Conservation (phyloP, 2,797 vertebrate genomes). For the Nannoperca obscura region DNA sequence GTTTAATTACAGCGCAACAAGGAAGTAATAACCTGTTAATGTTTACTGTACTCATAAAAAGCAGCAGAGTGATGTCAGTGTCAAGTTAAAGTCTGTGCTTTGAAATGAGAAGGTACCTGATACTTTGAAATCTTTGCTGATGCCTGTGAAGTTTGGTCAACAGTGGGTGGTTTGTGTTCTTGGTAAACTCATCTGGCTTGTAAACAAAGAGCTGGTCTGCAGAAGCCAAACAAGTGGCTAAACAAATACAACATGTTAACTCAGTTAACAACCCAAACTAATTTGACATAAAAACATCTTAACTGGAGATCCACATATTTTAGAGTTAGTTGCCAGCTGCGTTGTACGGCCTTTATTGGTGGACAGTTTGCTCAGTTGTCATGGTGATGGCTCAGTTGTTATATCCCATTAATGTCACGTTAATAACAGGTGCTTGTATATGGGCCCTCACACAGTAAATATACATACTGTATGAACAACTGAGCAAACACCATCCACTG, state of each 20-base stretch:
- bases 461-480: no score
- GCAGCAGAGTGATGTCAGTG: neutral
- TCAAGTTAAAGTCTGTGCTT: neutral
- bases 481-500: no score
- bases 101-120: neutral
- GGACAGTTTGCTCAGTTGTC: neutral
- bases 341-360: neutral
- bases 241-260: neutral
- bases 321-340: no score
- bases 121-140: neutral
- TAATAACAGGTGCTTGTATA: neutral
- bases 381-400: neutral
- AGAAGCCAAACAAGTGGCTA: neutral
- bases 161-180: constrained; percentile 23
- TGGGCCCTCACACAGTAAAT: neutral
- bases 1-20: constrained; percentile 52
- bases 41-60: constrained; percentile 42
- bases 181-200: constrained; percentile 28
- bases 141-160: constrained; percentile 14
- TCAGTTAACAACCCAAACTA: no score
- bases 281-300: neutral
- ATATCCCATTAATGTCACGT: neutral
- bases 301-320: no score
- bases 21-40: constrained; percentile 65
- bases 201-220: constrained; percentile 14